Base-by-base conservation (phyloP, 2,888 invertebrate species). In the Chironomus tentans region DNA sequence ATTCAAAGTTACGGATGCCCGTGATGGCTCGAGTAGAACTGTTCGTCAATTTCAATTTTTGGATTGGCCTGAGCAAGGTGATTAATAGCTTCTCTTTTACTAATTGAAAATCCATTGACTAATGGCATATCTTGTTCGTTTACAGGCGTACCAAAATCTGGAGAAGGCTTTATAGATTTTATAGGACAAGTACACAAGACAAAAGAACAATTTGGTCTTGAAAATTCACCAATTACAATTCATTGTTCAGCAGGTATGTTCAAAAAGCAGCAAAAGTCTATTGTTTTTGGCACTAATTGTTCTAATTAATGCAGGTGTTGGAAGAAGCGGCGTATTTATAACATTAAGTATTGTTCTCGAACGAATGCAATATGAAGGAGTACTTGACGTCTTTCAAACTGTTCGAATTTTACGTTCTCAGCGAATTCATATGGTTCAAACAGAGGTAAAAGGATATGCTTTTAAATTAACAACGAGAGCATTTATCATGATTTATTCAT, bases 171-270 rank as follows among this genome's bases (percentile, higher is more conserved):
- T 85, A 98, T 99, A 79, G 98, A 99, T 85, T 99, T 99, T 86
- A 95, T 99, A 79, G 97, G 98, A 6, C 98, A 99, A 84, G 98
- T 99, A 70, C 99, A 99, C 86, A 98, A 98, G 86, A 99, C 99
- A 74, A 99, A 99, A 86, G 97, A 98, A 82, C 98, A 99, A 84
- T 99, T 99, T 83, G 99, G 99, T 5, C 98, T 98, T 82, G 98
- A 98, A 82, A 56, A 65, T 65, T 99, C 99, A 7, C 99, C 99
- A 0, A 99, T 99, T 78, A 96, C 98, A 70, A 98, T 98, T 28
- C 98, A 98, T 84, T 97, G 97, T 90, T 97, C 97, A 83, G 97
- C 98, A 79, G 99, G 65, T 65, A 65, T 24, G 13, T 65, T 38
- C 10, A 38, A 10, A 38, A 38, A 38, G 38, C 38, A 38, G 2